These are phyloP conservation scores for Sebastes hopkinsi DNA, from an alignment of 2,797 vertebrate species.

Conservation along the genomic window DNA sequence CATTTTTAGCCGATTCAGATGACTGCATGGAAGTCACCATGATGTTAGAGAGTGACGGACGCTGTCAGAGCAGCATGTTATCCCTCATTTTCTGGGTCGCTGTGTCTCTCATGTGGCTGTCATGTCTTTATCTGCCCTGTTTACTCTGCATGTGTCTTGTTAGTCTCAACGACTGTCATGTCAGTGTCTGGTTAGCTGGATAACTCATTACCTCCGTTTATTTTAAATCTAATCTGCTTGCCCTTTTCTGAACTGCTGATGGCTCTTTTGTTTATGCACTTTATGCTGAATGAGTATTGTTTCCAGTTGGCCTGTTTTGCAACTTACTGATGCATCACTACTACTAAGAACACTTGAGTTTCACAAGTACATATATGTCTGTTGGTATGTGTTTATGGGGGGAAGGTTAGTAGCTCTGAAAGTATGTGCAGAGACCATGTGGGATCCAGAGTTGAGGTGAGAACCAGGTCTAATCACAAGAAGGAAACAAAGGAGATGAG, in stretches of 20 bases:
- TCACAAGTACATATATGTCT: not conserved
- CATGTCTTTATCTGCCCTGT: conserved; percentile 10
- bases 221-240: not conserved
- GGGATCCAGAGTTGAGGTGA: conserved; percentile 14
- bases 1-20: not conserved
- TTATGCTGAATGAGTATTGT: not conserved
- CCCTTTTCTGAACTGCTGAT: not conserved
- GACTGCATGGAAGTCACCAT: not conserved
- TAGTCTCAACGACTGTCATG: conserved; percentile 1
- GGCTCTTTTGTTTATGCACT: not conserved
- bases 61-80: not conserved
- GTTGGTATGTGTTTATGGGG: not conserved
- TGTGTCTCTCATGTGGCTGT: not conserved
- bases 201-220: conserved; percentile 2
- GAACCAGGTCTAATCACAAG: conserved; percentile 6
- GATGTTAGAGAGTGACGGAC: not conserved
- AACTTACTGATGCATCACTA: not conserved
- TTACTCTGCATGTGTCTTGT: conserved; percentile 2
- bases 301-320: not conserved
- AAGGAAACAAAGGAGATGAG: conserved; percentile 19
- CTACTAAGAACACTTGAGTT: not conserved
- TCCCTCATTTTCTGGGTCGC: not conserved
- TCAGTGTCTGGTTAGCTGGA: not conserved
- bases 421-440: conserved; percentile 5
- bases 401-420: not conserved